Evolutionary conservation across 2,113 vertebrate species (phyloP), one percentile per base, ranked within the genome.

Genomic region (Myanophis thanlyinensis): DNA sequence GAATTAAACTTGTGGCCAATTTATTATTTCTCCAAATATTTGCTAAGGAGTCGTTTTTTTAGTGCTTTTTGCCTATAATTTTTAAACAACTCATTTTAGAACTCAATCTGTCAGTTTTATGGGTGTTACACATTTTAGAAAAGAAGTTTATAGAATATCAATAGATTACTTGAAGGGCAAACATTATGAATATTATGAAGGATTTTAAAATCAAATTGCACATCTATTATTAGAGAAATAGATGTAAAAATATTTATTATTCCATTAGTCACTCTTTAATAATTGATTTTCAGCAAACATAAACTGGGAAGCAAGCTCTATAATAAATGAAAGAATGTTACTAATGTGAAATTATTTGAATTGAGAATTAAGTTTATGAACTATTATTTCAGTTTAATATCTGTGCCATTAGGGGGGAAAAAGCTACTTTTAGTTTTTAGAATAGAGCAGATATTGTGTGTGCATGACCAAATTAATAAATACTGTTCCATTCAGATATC

Each of bases 151-250:
- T 22, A 51, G 85, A 91, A 48, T 53, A 93, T 84, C 51, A 93
- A 85, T 40, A 56, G 51, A 48, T n/a, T 91, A 73, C 86, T 0
- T 62, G 35, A 94, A 93, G 44, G 92, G 92, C 62, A 48, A 85
- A 51, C 87, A 93, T 40, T 73, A 73, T 80, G 35, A 80, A 80
- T 44, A 80, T 87, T 35, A 25, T 93, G 51, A 84, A 93, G 62
- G 87, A 93, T 90, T 91, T 95, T 93, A 90, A 95, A 95, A 85
- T 92, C 54, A 89, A 44, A 35, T 86, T 90, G 90, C 46, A 93
- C 87, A 93, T 95, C 90, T 40, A 84, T 92, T 88, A 54, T 20
- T 80, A 80, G 35, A 51, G 44, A 93, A 56, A 54, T 80, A 85
- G 48, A 92, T 46, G 52, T 89, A n/a, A 54, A 87, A 51, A 62